Percentiles rank a stretch among this genome's conserved stretches.
Evolutionary conservation across 2,888 invertebrate species (phyloP).

Genomic region (Campaea margaritaria): DNA sequence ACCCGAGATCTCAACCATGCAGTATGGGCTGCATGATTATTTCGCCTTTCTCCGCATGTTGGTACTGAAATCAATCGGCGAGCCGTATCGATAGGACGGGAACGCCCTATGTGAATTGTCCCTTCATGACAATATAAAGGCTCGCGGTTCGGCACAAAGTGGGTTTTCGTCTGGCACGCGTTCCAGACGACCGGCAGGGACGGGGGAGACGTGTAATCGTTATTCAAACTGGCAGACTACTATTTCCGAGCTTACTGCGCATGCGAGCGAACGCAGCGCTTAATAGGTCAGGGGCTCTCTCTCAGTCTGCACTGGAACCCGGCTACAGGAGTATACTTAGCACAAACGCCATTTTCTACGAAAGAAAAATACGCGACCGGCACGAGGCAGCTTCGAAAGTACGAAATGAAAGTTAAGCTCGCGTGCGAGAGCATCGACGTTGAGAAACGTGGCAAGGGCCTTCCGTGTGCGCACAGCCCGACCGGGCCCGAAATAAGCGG

Average conservation of each 20-base stretch:
- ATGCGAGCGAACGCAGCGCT: conserved; percentile 70
- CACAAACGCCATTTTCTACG: conserved; percentile 61
- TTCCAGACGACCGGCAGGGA: conserved; percentile 69
- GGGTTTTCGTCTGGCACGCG: conserved; percentile 53
- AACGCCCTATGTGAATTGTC: conserved; percentile 44
- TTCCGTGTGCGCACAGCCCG: conserved; percentile 51
- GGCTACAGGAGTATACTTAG: conserved; percentile 70
- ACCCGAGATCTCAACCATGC: conserved; percentile 16
- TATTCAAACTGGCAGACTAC: conserved; percentile 74
- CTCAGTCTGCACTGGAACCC: conserved; percentile 74
- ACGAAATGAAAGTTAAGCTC: conserved; percentile 49
- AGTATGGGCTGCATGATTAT: conserved; percentile 32
- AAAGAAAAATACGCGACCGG: conserved; percentile 42
- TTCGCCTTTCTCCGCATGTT: conserved; percentile 47
- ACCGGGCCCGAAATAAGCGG: conserved; percentile 62
- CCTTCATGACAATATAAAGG: conserved; percentile 39
- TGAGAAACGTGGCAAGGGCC: conserved; percentile 40
- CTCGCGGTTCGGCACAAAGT: conserved; percentile 50
- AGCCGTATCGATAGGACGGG: conserved; percentile 36
- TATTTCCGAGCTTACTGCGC: conserved; percentile 70
- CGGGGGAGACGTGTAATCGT: conserved; percentile 76
- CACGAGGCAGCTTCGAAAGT: conserved; percentile 41
- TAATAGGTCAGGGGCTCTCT: conserved; percentile 76
- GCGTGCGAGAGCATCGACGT: conserved; percentile 37
- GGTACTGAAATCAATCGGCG: conserved; percentile 59